Conservation (phyloP, 2,797 vertebrate species). For the Gobio occitaniae region DNA sequence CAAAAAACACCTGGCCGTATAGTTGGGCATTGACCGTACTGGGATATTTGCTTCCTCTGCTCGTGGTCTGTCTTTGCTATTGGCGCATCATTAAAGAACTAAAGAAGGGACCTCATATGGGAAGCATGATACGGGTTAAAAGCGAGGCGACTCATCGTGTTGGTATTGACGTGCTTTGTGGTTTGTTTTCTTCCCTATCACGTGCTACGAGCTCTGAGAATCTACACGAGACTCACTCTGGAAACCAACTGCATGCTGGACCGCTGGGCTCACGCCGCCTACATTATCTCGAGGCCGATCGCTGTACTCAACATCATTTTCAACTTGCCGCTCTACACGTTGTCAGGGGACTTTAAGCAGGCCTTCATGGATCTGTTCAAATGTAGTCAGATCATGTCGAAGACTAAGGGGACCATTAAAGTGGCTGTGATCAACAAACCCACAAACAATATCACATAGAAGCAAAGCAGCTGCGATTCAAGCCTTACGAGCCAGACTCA, state of each 20-base stretch:
- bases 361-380: conserved; percentile 63
- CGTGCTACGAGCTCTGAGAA: conserved; percentile 61
- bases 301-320: conserved; percentile 73
- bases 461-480: background rate
- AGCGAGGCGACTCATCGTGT: conserved; percentile 60
- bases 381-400: background rate
- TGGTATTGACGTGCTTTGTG: conserved; percentile 72
- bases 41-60: conserved; percentile 70
- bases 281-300: conserved; percentile 73
- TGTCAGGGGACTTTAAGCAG: conserved; percentile 69
- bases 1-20: conserved; percentile 39
- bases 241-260: conserved; percentile 19
- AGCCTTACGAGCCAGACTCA: background rate
- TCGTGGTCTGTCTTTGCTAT: conserved; percentile 70
- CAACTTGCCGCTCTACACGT: conserved; percentile 73
- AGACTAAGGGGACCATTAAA: background rate
- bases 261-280: conserved; percentile 54
- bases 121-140: conserved; percentile 48
- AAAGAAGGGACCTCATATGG: conserved; percentile 54
- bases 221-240: conserved; percentile 42
- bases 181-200: conserved; percentile 73
- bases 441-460: fast-evolving
- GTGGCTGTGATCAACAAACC: background rate
- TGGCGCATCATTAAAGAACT: conserved; percentile 61
- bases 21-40: conserved; percentile 65